Evolutionary conservation across 2,888 invertebrate genomes (phyloP), one percentile per base, ranked within the genome.

Genomic region (Brachyptera putata): DNA sequence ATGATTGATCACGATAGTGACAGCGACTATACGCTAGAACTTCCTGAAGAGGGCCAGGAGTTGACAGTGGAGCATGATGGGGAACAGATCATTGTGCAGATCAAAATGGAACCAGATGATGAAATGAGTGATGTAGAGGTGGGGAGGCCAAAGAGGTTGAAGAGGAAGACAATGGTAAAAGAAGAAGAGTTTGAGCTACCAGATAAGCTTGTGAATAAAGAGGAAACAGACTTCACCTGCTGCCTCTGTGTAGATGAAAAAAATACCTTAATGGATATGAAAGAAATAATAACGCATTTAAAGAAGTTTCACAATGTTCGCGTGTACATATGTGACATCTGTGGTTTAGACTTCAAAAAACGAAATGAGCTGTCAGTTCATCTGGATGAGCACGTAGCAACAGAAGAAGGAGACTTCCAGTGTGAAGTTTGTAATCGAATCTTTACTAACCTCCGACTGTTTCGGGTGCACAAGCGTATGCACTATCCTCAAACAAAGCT

Each of bases 311-410:
- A 90, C 70, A 82, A 82, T 53, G 76, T 81, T 0, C 77, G 84
- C 0, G 69, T 87, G 1, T 87, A 87, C 69, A 82, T 89, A 55
- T 91, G 90, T 66, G 83, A 83, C 61, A 74, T 84, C 3, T 90
- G 90, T 69, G 85, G 85, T 0, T 13, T 21, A 22, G 82, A 85
- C 50, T 84, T 87, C 69, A 73, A 80, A 48, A 84, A 81, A 66
- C 75, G 86, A 16, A 80, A 77, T n/a, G 84, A 85, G 60, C 76
- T 86, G 3, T 80, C 80, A 0, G 62, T 63, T 4, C 89, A 89
- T 72, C 73, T 86, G 41, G 85, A 84, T 64, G 80, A 82, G 58
- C 83, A 82, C 63, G 80, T 83, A 26, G 80, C 79, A 7, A 78
- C 78, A 30, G 82, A 83, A 68, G 81, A 82, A 62, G 83, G 83